phyloP scores from a whole-genome alignment of 2,888 invertebrate genomes.

The Drosophila basisetae region DNA sequence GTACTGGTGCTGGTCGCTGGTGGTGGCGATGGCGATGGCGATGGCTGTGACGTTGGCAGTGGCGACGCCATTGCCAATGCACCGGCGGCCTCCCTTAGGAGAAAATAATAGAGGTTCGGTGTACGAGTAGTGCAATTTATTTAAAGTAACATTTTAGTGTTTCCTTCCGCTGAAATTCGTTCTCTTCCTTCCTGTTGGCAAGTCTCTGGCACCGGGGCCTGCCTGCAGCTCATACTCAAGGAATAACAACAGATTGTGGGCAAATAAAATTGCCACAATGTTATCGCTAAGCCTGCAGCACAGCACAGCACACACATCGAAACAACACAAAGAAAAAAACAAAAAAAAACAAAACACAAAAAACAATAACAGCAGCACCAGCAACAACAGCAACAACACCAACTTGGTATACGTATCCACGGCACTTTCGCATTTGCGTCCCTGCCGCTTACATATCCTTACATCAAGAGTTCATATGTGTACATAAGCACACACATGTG shows the following conservation, averaged over 20 bases:
- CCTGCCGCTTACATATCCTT: slow-evolving; percentile 42
- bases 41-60: slow-evolving; percentile 51
- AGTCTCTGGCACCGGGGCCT: slow-evolving; percentile 31
- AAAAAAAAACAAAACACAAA: neutral
- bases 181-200: slow-evolving; percentile 82
- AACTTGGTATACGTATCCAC: slow-evolving; percentile 52
- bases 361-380: neutral
- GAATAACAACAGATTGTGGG: slow-evolving; percentile 73
- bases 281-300: slow-evolving; percentile 66
- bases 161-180: slow-evolving; percentile 83
- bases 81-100: slow-evolving; percentile 56
- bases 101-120: slow-evolving; percentile 60
- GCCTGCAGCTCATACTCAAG: slow-evolving; percentile 33
- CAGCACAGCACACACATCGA: slow-evolving; percentile 59
- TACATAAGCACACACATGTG: slow-evolving; percentile 12
- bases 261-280: slow-evolving; percentile 78
- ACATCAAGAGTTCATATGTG: slow-evolving; percentile 38
- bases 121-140: slow-evolving; percentile 75
- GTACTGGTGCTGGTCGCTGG: neutral
- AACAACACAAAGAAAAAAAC: slow-evolving; percentile 11
- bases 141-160: slow-evolving; percentile 83
- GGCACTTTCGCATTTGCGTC: slow-evolving; percentile 33
- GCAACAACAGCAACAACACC: slow-evolving; percentile 40
- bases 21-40: slow-evolving; percentile 4
- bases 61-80: slow-evolving; percentile 55